A percentile compares a stretch with the other conserved stretches of the same genome.
Evolutionary conservation across 2,113 vertebrate species (phyloP).

Genomic region (Dinomys branickii): DNA sequence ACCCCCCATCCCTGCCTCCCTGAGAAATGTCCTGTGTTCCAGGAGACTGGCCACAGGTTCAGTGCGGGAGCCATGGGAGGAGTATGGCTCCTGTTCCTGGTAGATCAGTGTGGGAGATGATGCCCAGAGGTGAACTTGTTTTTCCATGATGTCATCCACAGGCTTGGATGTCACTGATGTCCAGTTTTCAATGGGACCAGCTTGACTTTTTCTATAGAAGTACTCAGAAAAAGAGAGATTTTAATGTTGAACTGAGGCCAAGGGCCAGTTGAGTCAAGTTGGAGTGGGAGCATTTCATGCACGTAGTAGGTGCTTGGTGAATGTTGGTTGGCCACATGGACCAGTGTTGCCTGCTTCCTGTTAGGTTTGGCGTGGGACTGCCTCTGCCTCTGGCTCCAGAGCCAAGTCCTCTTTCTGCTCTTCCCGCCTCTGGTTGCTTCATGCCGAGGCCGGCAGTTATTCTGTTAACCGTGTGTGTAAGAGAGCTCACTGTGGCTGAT

Average conservation of each 20-base stretch:
- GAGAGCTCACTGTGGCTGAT: slow-evolving; percentile 80
- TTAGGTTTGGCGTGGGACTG: background rate
- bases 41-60: background rate
- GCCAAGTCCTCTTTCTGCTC: slow-evolving; percentile 67
- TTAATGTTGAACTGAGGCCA: background rate
- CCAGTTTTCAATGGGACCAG: background rate
- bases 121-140: accelerated
- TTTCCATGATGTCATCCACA: accelerated
- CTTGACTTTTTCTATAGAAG: background rate
- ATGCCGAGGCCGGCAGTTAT: slow-evolving; percentile 83
- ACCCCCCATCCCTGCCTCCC: background rate
- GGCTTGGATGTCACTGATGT: accelerated
- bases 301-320: accelerated
- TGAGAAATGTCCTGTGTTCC: background rate
- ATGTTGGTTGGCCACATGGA: accelerated
- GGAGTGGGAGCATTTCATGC: accelerated
- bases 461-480: slow-evolving; percentile 83
- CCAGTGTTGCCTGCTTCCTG: background rate
- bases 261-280: background rate
- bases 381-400: slow-evolving; percentile 15
- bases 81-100: too few species aligned
- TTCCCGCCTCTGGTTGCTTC: slow-evolving; percentile 82
- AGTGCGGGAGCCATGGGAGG: background rate
- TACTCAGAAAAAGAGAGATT: background rate
- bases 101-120: background rate